These are phyloP conservation scores for Drosophila nigricruria DNA, from an alignment of 2,888 invertebrate species.

Conservation along the genomic window DNA sequence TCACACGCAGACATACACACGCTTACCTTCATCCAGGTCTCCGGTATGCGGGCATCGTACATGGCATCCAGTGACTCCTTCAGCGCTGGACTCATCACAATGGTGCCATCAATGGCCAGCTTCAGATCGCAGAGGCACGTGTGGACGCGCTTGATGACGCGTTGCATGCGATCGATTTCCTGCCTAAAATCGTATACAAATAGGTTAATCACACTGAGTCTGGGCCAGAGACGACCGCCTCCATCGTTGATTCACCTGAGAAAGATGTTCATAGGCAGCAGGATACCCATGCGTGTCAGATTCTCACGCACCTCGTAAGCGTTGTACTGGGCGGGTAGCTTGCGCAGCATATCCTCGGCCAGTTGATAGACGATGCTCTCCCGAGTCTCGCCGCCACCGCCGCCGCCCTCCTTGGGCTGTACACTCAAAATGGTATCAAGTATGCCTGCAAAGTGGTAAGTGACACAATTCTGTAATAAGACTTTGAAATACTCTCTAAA, in stretches of 20 bases:
- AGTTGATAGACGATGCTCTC: constrained; percentile 96
- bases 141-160: constrained; percentile 92
- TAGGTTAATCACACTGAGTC: constrained; percentile 13
- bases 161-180: constrained; percentile 93
- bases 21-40: constrained; percentile 93
- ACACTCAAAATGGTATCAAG: constrained; percentile 97
- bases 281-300: constrained; percentile 94
- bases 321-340: constrained; percentile 94
- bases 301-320: constrained; percentile 96
- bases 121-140: constrained; percentile 94
- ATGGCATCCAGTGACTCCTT: constrained; percentile 96
- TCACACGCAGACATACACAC: constrained; percentile 7
- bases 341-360: constrained; percentile 96
- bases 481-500: neutral
- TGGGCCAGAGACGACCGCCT: neutral
- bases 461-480: no score
- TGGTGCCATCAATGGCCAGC: constrained; percentile 98
- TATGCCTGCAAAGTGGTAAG: constrained; percentile 87
- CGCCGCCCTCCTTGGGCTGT: constrained; percentile 98
- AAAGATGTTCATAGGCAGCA: constrained; percentile 98
- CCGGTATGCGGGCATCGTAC: constrained; percentile 98
- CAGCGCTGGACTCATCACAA: constrained; percentile 97
- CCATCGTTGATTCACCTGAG: constrained; percentile 86
- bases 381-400: constrained; percentile 95
- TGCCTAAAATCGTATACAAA: constrained; percentile 85